phyloP scores from a whole-genome alignment of 2,888 invertebrate genomes.

The Troides oblongomaculatus region DNA sequence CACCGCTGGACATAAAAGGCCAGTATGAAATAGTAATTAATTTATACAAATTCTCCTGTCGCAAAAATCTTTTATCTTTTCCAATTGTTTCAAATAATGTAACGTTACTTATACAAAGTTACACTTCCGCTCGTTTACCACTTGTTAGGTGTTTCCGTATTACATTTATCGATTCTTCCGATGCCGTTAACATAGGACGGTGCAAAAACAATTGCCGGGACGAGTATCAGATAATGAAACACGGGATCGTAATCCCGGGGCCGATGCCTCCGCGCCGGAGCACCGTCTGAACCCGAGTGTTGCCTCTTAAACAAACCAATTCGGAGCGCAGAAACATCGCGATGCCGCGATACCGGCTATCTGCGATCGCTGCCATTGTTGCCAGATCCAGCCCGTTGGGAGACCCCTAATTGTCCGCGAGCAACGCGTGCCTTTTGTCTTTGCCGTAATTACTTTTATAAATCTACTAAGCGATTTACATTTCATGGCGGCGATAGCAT shows the following conservation, averaged over 20 bases:
- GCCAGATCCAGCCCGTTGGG: slow-evolving; percentile 42
- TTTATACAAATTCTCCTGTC: too few relatives aligned
- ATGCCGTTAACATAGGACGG: slow-evolving; percentile 18
- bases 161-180: neutral
- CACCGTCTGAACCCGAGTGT: slow-evolving; percentile 33
- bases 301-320: slow-evolving; percentile 60
- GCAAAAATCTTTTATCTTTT: too few relatives aligned
- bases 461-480: slow-evolving; percentile 39
- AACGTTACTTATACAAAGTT: neutral
- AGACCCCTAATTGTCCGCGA: slow-evolving; percentile 42
- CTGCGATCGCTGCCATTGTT: slow-evolving; percentile 58
- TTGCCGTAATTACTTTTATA: slow-evolving; percentile 39
- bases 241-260: slow-evolving; percentile 17
- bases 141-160: neutral
- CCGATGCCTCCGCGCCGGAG: slow-evolving; percentile 12
- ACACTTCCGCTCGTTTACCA: neutral
- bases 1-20: too few relatives aligned
- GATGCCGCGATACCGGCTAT: slow-evolving; percentile 65
- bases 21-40: too few relatives aligned
- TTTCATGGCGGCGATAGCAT: slow-evolving; percentile 36
- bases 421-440: slow-evolving; percentile 45
- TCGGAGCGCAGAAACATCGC: slow-evolving; percentile 41
- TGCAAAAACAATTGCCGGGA: slow-evolving; percentile 28
- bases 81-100: neutral
- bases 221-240: slow-evolving; percentile 28